Evolutionary conservation across 2,888 invertebrate genomes (phyloP).

Genomic region (Parnassius apollo): DNA sequence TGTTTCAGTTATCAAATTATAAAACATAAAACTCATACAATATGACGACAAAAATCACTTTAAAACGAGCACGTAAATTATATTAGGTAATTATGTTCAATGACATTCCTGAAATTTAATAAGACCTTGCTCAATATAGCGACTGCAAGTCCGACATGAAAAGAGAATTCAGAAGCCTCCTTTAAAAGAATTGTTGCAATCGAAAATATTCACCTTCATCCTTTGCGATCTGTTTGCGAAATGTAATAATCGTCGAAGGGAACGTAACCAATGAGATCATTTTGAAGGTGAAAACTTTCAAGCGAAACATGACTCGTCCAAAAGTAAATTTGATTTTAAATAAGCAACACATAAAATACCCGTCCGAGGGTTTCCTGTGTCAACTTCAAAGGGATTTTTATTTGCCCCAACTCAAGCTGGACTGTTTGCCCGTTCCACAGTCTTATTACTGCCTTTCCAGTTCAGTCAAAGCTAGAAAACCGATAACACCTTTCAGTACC

Average conservation of each 20-base stretch:
- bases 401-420: constrained; percentile 33
- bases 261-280: constrained; percentile 26
- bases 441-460: constrained; percentile 31
- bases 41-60: not conserved
- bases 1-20: not conserved
- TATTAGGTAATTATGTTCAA: not conserved
- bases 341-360: constrained; percentile 27
- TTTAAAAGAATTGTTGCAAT: not conserved
- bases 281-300: constrained; percentile 26
- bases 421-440: constrained; percentile 39
- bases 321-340: constrained; percentile 26
- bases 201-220: not conserved
- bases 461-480: constrained; percentile 43
- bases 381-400: constrained; percentile 51
- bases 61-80: not conserved
- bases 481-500: constrained; percentile 50
- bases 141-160: not conserved
- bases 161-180: not conserved
- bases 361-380: constrained; percentile 29
- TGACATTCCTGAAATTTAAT: not conserved
- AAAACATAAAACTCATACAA: not conserved
- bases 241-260: not conserved
- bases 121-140: not conserved
- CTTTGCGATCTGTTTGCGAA: not conserved
- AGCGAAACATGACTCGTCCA: constrained; percentile 1